Percentiles rank a stretch among this genome's conserved stretches.
Conservation (phyloP, 2,113 vertebrate genomes). For the Grammomys surdaster region DNA sequence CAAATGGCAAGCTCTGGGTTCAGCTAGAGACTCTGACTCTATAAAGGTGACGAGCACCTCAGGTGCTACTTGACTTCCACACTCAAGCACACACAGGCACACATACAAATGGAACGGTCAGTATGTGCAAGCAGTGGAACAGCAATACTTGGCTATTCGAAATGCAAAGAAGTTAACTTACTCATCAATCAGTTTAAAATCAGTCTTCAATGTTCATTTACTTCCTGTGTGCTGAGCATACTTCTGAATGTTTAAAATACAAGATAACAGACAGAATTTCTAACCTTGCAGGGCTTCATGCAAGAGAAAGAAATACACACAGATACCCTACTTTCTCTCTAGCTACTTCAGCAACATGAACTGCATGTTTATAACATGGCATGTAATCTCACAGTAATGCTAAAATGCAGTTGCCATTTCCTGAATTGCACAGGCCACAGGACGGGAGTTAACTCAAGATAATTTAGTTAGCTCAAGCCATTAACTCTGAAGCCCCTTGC, state of each 20-base stretch:
- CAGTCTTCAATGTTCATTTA: neutral
- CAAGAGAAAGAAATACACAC: neutral
- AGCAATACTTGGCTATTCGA: neutral
- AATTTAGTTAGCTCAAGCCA: neutral
- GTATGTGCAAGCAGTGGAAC: neutral
- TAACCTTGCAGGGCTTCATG: neutral
- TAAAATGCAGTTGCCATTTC: neutral
- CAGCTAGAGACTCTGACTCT: neutral
- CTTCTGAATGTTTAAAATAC: conserved; percentile 11
- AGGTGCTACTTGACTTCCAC: neutral
- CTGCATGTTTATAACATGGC: neutral
- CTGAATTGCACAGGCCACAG: neutral
- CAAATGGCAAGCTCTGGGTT: neutral
- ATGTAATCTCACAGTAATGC: neutral
- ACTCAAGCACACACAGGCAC: neutral
- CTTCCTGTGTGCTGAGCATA: neutral
- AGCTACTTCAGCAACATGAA: neutral
- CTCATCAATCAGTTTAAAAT: neutral
- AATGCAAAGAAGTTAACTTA: neutral
- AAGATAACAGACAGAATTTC: neutral
- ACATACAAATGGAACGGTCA: neutral
- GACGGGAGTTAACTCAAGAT: neutral
- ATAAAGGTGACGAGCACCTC: neutral
- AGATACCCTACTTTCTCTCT: neutral
- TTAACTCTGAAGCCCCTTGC: neutral